Evolutionary conservation across 2,888 invertebrate genomes (phyloP).

Genomic region (Lochmaea capreae): DNA sequence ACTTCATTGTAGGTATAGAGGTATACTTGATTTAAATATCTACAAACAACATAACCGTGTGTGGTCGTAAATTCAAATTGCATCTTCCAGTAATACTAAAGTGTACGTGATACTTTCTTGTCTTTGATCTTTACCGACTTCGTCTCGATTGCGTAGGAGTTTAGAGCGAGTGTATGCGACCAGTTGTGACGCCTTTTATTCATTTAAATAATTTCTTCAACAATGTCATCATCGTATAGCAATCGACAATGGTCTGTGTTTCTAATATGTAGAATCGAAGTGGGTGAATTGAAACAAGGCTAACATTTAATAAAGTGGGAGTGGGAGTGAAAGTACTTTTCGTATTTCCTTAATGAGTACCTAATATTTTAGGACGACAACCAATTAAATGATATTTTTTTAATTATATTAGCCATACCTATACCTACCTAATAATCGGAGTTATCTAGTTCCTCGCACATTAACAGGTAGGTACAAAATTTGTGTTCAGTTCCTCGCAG

Average conservation of each 20-base stretch:
- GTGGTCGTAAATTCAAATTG: slow-evolving; percentile 41
- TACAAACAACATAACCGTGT: slow-evolving; percentile 22
- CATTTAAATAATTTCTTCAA: slow-evolving; percentile 51
- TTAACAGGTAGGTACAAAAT: no score
- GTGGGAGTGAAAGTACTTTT: neutral
- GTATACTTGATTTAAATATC: slow-evolving; percentile 6
- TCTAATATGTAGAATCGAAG: neutral
- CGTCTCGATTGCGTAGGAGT: slow-evolving; percentile 41
- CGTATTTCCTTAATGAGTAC: neutral
- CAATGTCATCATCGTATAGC: slow-evolving; percentile 43
- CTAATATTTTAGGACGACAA: neutral
- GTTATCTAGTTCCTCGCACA: no score
- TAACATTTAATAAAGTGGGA: neutral
- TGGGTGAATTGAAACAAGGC: neutral
- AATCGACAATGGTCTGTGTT: neutral
- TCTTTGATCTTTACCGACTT: slow-evolving; percentile 45
- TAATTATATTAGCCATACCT: no score
- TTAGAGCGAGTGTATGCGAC: slow-evolving; percentile 37
- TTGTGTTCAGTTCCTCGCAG: no score
- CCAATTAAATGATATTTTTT: no score
- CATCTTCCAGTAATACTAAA: slow-evolving; percentile 39
- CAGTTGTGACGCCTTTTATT: slow-evolving; percentile 44
- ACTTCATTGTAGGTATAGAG: no score
- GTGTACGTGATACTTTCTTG: slow-evolving; percentile 39
- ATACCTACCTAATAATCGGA: no score